A percentile compares a stretch with the other conserved stretches of the same genome.
Conservation (phyloP, 2,113 vertebrate species). For the Grallaria varia region DNA sequence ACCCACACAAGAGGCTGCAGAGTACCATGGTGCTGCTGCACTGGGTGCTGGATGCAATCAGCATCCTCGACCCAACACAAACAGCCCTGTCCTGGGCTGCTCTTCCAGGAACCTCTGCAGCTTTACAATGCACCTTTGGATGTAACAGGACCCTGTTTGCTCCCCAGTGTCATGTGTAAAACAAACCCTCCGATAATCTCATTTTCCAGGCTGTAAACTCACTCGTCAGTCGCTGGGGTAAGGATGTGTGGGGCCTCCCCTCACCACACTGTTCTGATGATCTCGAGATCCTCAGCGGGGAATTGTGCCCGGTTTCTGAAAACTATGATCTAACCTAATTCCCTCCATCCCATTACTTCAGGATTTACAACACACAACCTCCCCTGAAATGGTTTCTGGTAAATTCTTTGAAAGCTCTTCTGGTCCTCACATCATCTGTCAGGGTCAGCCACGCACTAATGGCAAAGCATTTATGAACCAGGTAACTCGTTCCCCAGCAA, state of each 20-base stretch:
- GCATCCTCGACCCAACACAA: accelerated
- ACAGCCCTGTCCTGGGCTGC: background rate
- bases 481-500: slow-evolving; percentile 64
- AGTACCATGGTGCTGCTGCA: background rate
- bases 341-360: slow-evolving; percentile 62
- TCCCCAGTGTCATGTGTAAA: background rate
- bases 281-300: slow-evolving; percentile 22
- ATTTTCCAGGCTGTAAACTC: slow-evolving; percentile 28
- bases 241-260: background rate
- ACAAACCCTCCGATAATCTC: background rate
- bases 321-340: slow-evolving; percentile 76
- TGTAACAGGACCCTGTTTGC: background rate
- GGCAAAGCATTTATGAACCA: slow-evolving; percentile 49
- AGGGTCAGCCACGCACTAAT: slow-evolving; percentile 71
- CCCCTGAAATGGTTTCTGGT: slow-evolving; percentile 74
- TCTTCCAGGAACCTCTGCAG: accelerated
- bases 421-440: slow-evolving; percentile 61
- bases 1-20: background rate
- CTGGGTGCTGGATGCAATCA: background rate
- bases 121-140: background rate
- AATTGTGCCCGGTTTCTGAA: slow-evolving; percentile 65
- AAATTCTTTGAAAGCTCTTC: slow-evolving; percentile 74
- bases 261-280: background rate
- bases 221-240: background rate
- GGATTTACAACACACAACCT: slow-evolving; percentile 72